phyloP scores from a whole-genome alignment of 2,888 invertebrate species.

The Congeria kusceri region DNA sequence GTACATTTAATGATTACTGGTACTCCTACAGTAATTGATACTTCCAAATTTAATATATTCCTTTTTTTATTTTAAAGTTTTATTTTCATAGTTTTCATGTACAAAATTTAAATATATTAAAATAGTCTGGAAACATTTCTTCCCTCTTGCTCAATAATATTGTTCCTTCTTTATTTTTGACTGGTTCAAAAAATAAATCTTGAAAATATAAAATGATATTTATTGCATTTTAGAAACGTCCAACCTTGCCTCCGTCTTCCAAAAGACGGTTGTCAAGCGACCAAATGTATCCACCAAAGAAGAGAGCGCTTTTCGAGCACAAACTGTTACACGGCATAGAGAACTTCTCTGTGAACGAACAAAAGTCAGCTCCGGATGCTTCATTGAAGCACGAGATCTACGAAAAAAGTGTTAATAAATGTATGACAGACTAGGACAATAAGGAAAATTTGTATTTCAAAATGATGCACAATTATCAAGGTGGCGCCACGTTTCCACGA shows the following conservation, averaged over 20 bases:
- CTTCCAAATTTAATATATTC: too few species aligned
- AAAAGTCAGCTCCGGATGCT: neutral
- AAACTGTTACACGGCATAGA: conserved; percentile 22
- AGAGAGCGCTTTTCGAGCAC: conserved; percentile 52
- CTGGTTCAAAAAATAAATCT: too few species aligned
- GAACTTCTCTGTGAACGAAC: conserved; percentile 9
- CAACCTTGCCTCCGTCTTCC: neutral
- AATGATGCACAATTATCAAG: neutral
- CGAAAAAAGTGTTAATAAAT: neutral
- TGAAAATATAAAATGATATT: too few species aligned
- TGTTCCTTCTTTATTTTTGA: too few species aligned
- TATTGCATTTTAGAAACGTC: neutral
- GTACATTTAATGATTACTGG: too few species aligned
- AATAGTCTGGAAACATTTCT: too few species aligned
- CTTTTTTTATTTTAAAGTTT: too few species aligned
- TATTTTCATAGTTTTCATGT: too few species aligned
- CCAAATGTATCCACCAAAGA: conserved; percentile 53
- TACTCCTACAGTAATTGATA: too few species aligned
- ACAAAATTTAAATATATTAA: too few species aligned
- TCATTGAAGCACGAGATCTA: too few species aligned
- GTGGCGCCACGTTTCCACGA: neutral
- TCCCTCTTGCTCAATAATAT: too few species aligned
- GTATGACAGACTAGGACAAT: neutral
- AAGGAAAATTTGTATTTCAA: neutral
- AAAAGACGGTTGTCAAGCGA: conserved; percentile 31